Conservation (phyloP, 2,888 invertebrate genomes). For the Drosophila barbarae region DNA sequence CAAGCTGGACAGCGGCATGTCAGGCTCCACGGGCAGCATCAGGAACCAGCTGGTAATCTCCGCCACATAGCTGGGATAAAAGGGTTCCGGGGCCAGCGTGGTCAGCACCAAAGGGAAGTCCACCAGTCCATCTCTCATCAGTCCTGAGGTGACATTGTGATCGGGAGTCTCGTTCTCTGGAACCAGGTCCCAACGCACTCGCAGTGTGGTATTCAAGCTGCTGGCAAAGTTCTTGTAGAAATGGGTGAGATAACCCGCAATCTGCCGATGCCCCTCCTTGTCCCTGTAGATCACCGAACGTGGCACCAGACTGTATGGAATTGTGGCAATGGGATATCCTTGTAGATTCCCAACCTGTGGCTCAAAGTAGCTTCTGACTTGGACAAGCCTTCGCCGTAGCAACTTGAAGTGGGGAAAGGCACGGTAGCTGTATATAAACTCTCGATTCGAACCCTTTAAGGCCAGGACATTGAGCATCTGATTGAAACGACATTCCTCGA, state of each 20-base stretch:
- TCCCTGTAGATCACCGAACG: slow-evolving; percentile 54
- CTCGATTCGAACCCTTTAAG: slow-evolving; percentile 9
- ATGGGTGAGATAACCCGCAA: slow-evolving; percentile 56
- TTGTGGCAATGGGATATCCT: slow-evolving; percentile 44
- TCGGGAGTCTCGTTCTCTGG: slow-evolving; percentile 4
- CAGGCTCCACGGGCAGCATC: slow-evolving; percentile 63
- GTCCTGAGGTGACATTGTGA: not conserved
- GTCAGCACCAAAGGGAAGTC: slow-evolving; percentile 46
- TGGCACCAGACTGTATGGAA: slow-evolving; percentile 62
- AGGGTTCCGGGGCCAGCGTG: slow-evolving; percentile 4
- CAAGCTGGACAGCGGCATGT: slow-evolving; percentile 16
- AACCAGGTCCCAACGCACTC: slow-evolving; percentile 28
- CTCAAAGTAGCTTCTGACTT: slow-evolving; percentile 26
- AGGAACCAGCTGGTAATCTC: slow-evolving; percentile 56
- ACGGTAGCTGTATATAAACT: slow-evolving; percentile 47
- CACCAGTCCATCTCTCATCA: slow-evolving; percentile 20
- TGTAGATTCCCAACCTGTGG: slow-evolving; percentile 50
- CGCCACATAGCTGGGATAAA: slow-evolving; percentile 39
- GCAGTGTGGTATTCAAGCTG: slow-evolving; percentile 51
- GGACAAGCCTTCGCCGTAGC: not conserved
- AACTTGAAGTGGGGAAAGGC: slow-evolving; percentile 52
- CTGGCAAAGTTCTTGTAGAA: slow-evolving; percentile 53
- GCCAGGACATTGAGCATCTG: slow-evolving; percentile 49
- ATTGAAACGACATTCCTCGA: slow-evolving; percentile 30
- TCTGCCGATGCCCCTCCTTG: slow-evolving; percentile 20